Conservation (phyloP, 1,140 invertebrate genomes). For the Lasioglossum albipes region DNA sequence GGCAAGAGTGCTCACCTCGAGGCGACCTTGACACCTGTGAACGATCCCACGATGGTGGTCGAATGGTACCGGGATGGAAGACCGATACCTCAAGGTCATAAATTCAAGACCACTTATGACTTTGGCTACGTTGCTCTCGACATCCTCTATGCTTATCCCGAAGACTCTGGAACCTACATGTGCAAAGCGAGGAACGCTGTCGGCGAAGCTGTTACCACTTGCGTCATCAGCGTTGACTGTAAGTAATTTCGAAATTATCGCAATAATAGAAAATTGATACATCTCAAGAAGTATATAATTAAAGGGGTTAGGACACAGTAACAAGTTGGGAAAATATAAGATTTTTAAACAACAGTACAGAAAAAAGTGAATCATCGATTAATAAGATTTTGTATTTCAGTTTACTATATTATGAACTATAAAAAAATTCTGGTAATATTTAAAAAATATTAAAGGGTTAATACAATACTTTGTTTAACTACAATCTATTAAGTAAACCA, state of each 20-base stretch:
- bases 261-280: background rate
- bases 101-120: constrained; percentile 96
- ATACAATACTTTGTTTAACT: no score
- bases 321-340: no score
- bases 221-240: constrained; percentile 91
- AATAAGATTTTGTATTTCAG: no score
- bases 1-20: constrained; percentile 96
- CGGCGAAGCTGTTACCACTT: constrained; percentile 95
- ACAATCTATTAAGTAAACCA: no score
- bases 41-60: constrained; percentile 96
- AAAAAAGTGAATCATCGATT: no score
- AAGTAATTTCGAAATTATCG: constrained; percentile 65
- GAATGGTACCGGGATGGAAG: constrained; percentile 97
- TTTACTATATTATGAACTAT: no score
- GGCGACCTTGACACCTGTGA: constrained; percentile 95
- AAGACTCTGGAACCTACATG: constrained; percentile 97
- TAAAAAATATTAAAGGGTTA: no score
- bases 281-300: no score
- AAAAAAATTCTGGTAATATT: no score
- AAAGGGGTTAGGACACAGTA: no score
- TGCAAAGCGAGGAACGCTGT: constrained; percentile 95
- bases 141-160: constrained; percentile 96
- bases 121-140: constrained; percentile 97
- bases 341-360: no score
- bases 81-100: constrained; percentile 92